phyloP scores from a whole-genome alignment of 1,140 invertebrate genomes.

The Glomeris maerens region DNA sequence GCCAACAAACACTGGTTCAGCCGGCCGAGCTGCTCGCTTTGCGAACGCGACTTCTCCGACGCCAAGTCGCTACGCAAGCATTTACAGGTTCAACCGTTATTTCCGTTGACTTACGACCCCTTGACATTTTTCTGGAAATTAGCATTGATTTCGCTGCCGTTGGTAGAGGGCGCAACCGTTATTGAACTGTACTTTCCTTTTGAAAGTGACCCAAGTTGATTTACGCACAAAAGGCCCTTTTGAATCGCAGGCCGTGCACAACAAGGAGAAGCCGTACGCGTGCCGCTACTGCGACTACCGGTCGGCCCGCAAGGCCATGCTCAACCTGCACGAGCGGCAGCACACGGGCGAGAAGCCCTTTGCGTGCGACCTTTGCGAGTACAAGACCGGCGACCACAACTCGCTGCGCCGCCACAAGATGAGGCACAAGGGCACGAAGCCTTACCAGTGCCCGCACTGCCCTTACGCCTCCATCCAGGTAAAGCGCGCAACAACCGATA shows the following conservation, averaged over 20 bases:
- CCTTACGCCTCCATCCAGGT: constrained; percentile 50
- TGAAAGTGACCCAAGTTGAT: too few species aligned
- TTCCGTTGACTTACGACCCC: too few species aligned
- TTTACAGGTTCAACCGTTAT: too few species aligned
- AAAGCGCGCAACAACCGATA: too few species aligned
- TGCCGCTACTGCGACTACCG: constrained; percentile 61
- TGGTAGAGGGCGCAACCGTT: too few species aligned
- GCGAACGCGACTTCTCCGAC: constrained; percentile 51
- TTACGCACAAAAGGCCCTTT: too few species aligned
- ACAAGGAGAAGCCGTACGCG: constrained; percentile 56
- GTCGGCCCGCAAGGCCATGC: constrained; percentile 36
- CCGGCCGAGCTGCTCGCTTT: constrained; percentile 51
- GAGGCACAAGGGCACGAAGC: constrained; percentile 54
- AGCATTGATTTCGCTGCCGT: too few species aligned
- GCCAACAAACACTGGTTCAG: constrained; percentile 35
- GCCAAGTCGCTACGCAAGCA: constrained; percentile 60
- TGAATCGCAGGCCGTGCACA: constrained; percentile 59
- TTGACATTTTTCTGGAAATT: too few species aligned
- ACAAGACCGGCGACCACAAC: constrained; percentile 63
- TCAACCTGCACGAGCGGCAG: constrained; percentile 53
- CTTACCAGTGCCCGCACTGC: constrained; percentile 54
- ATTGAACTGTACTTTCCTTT: too few species aligned
- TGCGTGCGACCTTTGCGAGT: constrained; percentile 57
- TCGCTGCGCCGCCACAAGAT: constrained; percentile 61
- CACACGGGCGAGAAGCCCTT: constrained; percentile 70